These are phyloP conservation scores for Formica aserva DNA, from an alignment of 2,888 invertebrate species.

Conservation along the genomic window DNA sequence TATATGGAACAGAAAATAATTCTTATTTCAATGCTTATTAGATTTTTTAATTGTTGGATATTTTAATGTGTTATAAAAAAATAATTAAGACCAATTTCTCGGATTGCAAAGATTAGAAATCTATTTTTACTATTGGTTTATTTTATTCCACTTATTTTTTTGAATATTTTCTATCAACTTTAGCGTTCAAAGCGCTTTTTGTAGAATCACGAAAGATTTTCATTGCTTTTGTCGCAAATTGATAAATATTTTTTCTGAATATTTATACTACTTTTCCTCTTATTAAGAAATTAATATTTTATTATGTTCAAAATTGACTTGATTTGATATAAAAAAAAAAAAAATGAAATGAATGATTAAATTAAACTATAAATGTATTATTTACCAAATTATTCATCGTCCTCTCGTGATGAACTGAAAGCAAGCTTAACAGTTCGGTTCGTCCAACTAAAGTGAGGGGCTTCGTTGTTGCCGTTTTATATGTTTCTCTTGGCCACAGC, in stretches of 20 bases:
- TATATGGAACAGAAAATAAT: neutral
- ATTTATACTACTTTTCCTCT: neutral
- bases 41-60: neutral
- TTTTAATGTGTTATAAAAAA: neutral
- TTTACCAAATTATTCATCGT: constrained; percentile 79
- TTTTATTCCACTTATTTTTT: neutral
- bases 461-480: constrained; percentile 77
- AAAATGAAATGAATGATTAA: neutral
- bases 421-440: constrained; percentile 47
- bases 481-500: constrained; percentile 79
- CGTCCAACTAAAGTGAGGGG: constrained; percentile 75
- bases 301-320: neutral
- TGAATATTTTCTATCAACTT: neutral
- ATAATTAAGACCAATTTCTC: neutral
- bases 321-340: neutral
- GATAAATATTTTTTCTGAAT: neutral
- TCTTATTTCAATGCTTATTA: neutral
- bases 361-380: constrained; percentile 27
- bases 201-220: neutral
- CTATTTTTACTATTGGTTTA: neutral
- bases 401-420: constrained; percentile 47
- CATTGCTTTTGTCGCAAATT: neutral
- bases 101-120: neutral
- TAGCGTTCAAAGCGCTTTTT: too few relatives aligned
- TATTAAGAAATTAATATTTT: neutral